Evolutionary conservation across 2,797 vertebrate species (phyloP).

Genomic region (Pelobates cultripes): DNA sequence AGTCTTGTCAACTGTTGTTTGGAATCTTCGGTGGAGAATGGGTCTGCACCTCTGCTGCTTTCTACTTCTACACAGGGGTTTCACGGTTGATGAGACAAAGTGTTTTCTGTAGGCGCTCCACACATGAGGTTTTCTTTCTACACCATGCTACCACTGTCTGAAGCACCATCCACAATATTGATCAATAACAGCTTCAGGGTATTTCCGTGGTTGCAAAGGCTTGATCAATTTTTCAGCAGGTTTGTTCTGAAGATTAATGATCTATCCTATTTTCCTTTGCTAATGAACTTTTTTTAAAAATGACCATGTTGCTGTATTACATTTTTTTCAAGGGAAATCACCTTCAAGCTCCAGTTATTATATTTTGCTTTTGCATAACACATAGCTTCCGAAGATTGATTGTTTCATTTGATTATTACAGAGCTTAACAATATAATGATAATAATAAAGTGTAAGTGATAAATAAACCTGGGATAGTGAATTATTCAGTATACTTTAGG

Average conservation of each 20-base stretch:
- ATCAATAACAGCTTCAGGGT: slow-evolving; percentile 62
- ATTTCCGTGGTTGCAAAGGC: slow-evolving; percentile 62
- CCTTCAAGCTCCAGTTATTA: slow-evolving; percentile 55
- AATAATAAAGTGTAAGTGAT: neutral
- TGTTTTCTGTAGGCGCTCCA: slow-evolving; percentile 14
- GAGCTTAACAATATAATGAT: neutral
- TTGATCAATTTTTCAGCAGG: slow-evolving; percentile 67
- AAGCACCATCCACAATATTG: slow-evolving; percentile 54
- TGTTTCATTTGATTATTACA: slow-evolving; percentile 10
- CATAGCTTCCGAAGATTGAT: slow-evolving; percentile 26
- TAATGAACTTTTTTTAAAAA: slow-evolving; percentile 61
- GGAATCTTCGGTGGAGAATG: slow-evolving; percentile 20
- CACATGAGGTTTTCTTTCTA: slow-evolving; percentile 33
- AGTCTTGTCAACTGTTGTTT: slow-evolving; percentile 33
- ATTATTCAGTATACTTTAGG: neutral
- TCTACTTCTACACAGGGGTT: slow-evolving; percentile 28
- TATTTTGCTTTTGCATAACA: slow-evolving; percentile 53
- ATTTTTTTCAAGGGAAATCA: slow-evolving; percentile 60
- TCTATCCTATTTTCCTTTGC: slow-evolving; percentile 61
- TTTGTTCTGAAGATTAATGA: slow-evolving; percentile 66
- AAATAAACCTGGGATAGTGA: neutral
- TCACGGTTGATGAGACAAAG: slow-evolving; percentile 37
- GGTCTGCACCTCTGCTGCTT: slow-evolving; percentile 5
- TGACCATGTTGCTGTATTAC: slow-evolving; percentile 54
- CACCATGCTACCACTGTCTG: slow-evolving; percentile 42